These are phyloP conservation scores for Damaliscus lunatus DNA, from an alignment of 2,113 vertebrate genomes.

Conservation along the genomic window DNA sequence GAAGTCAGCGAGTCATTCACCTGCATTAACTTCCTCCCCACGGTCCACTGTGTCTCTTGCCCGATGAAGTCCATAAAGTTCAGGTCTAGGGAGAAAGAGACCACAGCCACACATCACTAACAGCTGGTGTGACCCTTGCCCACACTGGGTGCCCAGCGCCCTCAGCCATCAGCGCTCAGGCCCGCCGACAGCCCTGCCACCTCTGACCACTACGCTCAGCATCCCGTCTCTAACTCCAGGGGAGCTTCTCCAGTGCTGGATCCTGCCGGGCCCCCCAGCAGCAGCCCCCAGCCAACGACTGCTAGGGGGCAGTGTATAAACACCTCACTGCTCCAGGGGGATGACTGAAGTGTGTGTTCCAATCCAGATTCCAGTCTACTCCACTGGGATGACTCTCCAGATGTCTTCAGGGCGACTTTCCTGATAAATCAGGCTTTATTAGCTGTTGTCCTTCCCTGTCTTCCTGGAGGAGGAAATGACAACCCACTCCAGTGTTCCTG, in stretches of 20 bases:
- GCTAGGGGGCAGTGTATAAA: neutral
- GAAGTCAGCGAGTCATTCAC: constrained; percentile 76
- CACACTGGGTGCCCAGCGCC: neutral
- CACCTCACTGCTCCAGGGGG: neutral
- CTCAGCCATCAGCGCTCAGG: neutral
- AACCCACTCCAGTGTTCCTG: neutral
- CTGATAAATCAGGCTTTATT: neutral
- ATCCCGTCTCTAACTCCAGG: neutral
- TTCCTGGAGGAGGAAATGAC: neutral
- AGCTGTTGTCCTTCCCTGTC: neutral
- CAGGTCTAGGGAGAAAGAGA: constrained; percentile 77
- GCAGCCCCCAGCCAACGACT: neutral
- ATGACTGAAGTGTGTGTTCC: neutral
- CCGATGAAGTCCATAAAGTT: constrained; percentile 79
- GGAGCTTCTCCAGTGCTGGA: neutral
- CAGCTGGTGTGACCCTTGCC: neutral
- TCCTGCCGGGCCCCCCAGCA: neutral
- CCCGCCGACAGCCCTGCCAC: neutral
- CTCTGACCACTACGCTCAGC: neutral
- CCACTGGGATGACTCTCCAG: neutral
- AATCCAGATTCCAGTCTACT: neutral
- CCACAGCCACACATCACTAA: neutral
- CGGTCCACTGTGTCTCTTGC: constrained; percentile 79
- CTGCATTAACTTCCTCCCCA: constrained; percentile 88
- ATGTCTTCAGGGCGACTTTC: neutral